These are phyloP conservation scores for Diprion similis DNA, from an alignment of 1,140 invertebrate genomes.

Conservation along the genomic window DNA sequence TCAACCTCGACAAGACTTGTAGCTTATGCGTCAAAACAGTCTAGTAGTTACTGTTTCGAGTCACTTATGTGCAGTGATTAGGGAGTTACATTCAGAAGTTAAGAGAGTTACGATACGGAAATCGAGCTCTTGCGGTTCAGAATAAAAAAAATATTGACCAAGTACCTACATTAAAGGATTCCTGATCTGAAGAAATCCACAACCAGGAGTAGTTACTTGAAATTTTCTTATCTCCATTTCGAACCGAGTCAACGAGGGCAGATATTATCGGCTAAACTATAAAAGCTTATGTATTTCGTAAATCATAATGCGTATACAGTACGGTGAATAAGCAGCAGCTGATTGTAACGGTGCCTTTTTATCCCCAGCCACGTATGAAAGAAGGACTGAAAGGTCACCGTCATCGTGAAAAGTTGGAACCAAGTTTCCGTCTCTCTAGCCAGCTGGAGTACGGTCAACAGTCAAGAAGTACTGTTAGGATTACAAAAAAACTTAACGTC, in stretches of 20 bases:
- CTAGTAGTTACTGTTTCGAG: background rate
- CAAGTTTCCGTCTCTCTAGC: background rate
- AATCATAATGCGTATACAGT: too few relatives aligned
- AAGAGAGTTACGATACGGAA: background rate
- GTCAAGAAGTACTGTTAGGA: background rate
- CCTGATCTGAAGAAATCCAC: too few relatives aligned
- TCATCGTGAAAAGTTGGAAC: constrained; percentile 1
- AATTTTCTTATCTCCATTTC: too few relatives aligned
- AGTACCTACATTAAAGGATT: too few relatives aligned
- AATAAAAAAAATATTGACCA: too few relatives aligned
- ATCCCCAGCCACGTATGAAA: background rate
- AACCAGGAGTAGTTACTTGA: too few relatives aligned
- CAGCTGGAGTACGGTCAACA: background rate
- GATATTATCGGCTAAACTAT: too few relatives aligned
- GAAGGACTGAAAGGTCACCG: background rate
- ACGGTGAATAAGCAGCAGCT: too few relatives aligned
- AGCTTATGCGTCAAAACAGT: background rate
- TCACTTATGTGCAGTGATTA: background rate
- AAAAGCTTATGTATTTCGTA: too few relatives aligned
- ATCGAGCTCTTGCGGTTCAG: too few relatives aligned
- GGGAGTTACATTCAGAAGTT: background rate
- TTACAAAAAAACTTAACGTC: background rate
- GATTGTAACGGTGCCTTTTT: background rate
- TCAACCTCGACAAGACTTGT: background rate
- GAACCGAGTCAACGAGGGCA: too few relatives aligned